Evolutionary conservation across 2,113 vertebrate species (phyloP).

Genomic region (Cyrtonyx montezumae): DNA sequence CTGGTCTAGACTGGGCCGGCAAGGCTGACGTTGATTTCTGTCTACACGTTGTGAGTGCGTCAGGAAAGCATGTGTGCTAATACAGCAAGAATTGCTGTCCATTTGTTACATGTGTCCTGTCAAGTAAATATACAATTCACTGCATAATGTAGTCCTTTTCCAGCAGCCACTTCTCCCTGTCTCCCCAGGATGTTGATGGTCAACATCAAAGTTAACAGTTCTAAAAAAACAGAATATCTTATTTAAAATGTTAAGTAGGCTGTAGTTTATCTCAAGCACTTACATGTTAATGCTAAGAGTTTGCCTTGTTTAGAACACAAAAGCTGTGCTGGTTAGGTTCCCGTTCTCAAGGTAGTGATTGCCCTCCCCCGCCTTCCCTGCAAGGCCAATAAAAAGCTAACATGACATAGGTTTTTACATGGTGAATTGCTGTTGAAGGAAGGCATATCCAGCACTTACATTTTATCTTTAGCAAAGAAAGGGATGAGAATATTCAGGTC

Average conservation of each 20-base stretch:
- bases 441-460: not conserved
- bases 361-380: not conserved
- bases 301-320: not conserved
- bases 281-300: not conserved
- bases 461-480: not conserved
- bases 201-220: not conserved
- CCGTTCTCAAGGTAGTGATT: not conserved
- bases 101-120: not conserved
- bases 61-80: not conserved
- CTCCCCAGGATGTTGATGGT: fast-evolving
- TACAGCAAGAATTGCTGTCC: not conserved
- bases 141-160: not conserved
- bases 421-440: not conserved
- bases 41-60: not conserved
- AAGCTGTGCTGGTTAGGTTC: not conserved
- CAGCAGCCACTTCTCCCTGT: not conserved
- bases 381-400: not conserved
- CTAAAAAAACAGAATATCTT: not conserved
- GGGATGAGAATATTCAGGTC: not conserved
- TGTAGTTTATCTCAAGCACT: not conserved
- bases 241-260: not conserved
- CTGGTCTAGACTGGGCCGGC: not conserved
- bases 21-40: not conserved
- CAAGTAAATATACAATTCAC: not conserved
- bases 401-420: not conserved